Evolutionary conservation across 2,113 vertebrate genomes (phyloP), one percentile per base, ranked within the genome.

Genomic region (Toxotes chatareus): DNA sequence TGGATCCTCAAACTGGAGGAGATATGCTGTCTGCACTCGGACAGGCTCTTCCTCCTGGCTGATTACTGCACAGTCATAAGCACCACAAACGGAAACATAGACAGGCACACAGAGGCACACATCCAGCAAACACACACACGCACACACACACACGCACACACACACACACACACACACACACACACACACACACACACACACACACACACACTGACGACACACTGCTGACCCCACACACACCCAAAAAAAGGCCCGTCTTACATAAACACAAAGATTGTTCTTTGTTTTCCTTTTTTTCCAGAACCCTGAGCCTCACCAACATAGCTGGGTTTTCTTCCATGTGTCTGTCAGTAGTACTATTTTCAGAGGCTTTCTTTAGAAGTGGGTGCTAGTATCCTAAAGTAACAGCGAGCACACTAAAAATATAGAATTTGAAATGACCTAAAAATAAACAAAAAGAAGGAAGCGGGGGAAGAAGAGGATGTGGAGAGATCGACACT

Each of bases 21-120:
- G 91, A 93, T 93, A 91, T 40, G 81, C 82, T 81, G 87, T 92
- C 87, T 93, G 88, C 80, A 91, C 79, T 86, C 75, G 73, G 83
- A 87, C 88, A 87, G 82, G 49, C 87, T 86, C 73, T 94, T 94
- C 91, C 91, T 88, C 85, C 66, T 87, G 69, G 57, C 84, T 88
- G 87, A 93, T 93, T 92, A 86, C 82, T 88, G 80, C 86, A 80
- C 53, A 88, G 86, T 89, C 86, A 87, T 87, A 83, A 72, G 80
- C 62, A 34, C 80, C 79, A 69, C 79, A 67, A 87, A 82, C 44
- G 80, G 90, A 92, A 90, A 91, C 79, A 82, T 57, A 88, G 75
- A 73, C 61, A 75, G 38, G 23, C 80, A 59, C 47, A 63, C 12
- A 40, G 27, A 27, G 21, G 9, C 79, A 73, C 67, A 64, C 75